Conservation (phyloP, 2,888 invertebrate species). For the Aphelenchoides bicaudatus region DNA sequence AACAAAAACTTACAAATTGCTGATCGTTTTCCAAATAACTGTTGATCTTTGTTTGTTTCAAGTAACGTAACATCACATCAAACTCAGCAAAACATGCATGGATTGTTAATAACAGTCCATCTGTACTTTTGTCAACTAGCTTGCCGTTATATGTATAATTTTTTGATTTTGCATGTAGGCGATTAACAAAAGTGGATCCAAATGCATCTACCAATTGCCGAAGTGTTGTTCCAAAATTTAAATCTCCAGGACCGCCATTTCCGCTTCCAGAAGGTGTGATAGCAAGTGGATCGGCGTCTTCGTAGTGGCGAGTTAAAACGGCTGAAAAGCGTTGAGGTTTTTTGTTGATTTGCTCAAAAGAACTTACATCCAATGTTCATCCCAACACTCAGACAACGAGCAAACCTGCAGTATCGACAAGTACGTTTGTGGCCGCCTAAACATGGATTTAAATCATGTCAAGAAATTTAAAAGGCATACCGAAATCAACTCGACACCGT, state of each 20-base stretch:
- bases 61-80: slow-evolving; percentile 10
- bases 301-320: neutral
- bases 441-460: too few species aligned
- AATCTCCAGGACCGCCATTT: too few species aligned
- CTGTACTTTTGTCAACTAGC: too few species aligned
- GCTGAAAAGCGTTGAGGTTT: too few species aligned
- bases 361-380: slow-evolving; percentile 14
- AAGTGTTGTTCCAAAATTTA: too few species aligned
- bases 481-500: slow-evolving; percentile 4
- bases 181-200: slow-evolving; percentile 13
- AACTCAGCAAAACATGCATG: slow-evolving; percentile 15
- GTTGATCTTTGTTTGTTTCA: neutral
- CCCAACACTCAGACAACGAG: slow-evolving; percentile 1
- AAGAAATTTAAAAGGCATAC: too few species aligned
- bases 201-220: slow-evolving; percentile 13
- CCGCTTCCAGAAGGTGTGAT: neutral
- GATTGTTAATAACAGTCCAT: too few species aligned
- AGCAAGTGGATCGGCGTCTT: neutral
- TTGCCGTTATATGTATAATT: neutral
- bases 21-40: slow-evolving; percentile 1
- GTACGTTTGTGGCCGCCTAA: slow-evolving; percentile 6
- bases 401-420: slow-evolving; percentile 16
- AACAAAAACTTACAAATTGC: neutral
- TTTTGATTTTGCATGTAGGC: neutral
- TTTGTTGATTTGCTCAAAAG: too few species aligned